phyloP scores from a whole-genome alignment of 2,888 invertebrate species.

The Drosophila stalkeri region DNA sequence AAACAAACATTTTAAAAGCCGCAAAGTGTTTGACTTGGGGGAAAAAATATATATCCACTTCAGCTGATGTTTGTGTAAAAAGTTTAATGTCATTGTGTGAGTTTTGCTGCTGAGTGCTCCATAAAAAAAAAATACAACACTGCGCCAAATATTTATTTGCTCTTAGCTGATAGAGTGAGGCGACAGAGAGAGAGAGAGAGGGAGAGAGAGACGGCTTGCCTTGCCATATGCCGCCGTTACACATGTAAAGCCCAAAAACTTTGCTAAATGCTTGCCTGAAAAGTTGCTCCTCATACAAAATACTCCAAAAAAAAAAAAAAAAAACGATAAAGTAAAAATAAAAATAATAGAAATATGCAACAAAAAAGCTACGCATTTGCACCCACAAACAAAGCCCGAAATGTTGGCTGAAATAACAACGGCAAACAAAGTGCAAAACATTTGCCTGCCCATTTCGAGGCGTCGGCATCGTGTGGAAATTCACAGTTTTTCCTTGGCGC shows the following conservation, averaged over 20 bases:
- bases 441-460: constrained; percentile 61
- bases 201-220: not conserved
- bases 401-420: constrained; percentile 44
- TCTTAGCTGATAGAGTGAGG: constrained; percentile 13
- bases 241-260: constrained; percentile 57
- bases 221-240: constrained; percentile 47
- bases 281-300: constrained; percentile 58
- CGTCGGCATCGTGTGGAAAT: not conserved
- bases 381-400: constrained; percentile 50
- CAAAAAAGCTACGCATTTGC: constrained; percentile 60
- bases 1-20: constrained; percentile 64
- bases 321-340: not conserved
- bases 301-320: constrained; percentile 33
- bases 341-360: constrained; percentile 43
- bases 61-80: constrained; percentile 27
- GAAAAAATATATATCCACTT: constrained; percentile 17
- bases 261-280: constrained; percentile 62
- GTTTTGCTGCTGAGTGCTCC: constrained; percentile 48
- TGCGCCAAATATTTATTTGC: constrained; percentile 57
- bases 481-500: constrained; percentile 24
- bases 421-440: constrained; percentile 72
- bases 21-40: constrained; percentile 37
- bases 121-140: constrained; percentile 19
- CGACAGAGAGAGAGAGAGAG: not conserved
- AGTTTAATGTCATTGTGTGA: constrained; percentile 62